These are phyloP conservation scores for Amphiura filiformis DNA, from an alignment of 35 echinoderm and acorn worm species.

Conservation along the genomic window DNA sequence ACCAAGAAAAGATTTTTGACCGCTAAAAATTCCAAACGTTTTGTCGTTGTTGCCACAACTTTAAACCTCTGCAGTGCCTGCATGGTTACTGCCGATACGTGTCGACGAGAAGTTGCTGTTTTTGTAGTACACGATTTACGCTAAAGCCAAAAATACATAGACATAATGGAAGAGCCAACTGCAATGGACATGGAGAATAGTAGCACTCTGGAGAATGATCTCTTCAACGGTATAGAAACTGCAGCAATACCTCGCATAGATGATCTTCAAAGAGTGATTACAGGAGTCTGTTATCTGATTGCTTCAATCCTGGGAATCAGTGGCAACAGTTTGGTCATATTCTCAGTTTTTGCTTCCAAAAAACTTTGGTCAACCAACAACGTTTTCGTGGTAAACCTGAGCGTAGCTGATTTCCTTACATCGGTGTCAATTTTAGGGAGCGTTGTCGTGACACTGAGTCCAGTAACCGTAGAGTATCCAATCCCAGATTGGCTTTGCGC, in stretches of 20 bases:
- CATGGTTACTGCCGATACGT: no score
- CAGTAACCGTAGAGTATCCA: not conserved
- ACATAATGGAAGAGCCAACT: no score
- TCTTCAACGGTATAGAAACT: no score
- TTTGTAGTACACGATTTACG: no score
- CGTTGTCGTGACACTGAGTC: not conserved
- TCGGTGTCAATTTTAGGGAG: not conserved
- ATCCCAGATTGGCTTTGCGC: not conserved
- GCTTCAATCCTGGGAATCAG: conserved; percentile 15
- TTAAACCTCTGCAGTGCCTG: no score
- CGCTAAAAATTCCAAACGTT: no score
- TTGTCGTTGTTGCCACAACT: no score
- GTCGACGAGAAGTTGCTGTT: no score
- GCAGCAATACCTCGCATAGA: not conserved
- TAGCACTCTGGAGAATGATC: no score
- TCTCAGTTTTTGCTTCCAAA: conserved; percentile 36
- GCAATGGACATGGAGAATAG: no score
- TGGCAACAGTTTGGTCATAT: conserved; percentile 41
- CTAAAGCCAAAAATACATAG: no score
- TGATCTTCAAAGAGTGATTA: not conserved
- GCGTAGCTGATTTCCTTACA: conserved; percentile 38
- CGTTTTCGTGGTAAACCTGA: conserved; percentile 62
- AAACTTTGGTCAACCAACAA: conserved; percentile 43
- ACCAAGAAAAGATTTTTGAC: no score
- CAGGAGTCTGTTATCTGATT: not conserved